Conservation (phyloP, 2,888 invertebrate genomes). For the Hartigia nigra region DNA sequence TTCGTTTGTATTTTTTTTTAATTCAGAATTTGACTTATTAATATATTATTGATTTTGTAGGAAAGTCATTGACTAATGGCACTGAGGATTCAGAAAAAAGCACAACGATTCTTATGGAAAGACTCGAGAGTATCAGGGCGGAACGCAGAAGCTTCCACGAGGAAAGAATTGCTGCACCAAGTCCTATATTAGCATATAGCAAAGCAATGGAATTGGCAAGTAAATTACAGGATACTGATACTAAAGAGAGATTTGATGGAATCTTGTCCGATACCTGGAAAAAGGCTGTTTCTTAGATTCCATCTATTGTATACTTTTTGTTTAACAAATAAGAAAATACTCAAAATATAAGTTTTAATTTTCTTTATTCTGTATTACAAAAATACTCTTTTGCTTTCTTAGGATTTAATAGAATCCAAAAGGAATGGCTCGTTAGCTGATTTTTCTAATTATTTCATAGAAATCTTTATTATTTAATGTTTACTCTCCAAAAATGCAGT, state of each 20-base stretch:
- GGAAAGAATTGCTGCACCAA: constrained; percentile 47
- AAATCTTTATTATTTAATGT: constrained; percentile 52
- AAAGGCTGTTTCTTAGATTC: constrained; percentile 28
- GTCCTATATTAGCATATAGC: constrained; percentile 50
- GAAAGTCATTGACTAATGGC: neutral
- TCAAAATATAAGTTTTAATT: neutral
- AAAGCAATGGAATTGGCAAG: constrained; percentile 39
- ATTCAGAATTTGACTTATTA: neutral
- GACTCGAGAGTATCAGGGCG: constrained; percentile 41
- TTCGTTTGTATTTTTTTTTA: neutral
- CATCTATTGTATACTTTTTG: neutral
- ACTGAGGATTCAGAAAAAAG: constrained; percentile 6
- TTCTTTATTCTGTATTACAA: neutral
- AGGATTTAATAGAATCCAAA: neutral
- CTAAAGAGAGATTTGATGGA: constrained; percentile 29
- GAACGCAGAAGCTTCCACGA: constrained; percentile 46
- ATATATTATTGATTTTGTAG: neutral
- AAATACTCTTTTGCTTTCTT: neutral
- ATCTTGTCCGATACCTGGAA: constrained; percentile 38
- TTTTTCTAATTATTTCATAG: neutral
- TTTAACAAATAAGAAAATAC: neutral
- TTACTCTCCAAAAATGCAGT: constrained; percentile 73
- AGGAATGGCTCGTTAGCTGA: neutral
- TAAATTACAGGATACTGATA: constrained; percentile 34
- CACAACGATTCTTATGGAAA: constrained; percentile 33